Evolutionary conservation across 1,140 invertebrate species (phyloP), one percentile per base, ranked within the genome.

Genomic region (Meloidogyne exigua): DNA sequence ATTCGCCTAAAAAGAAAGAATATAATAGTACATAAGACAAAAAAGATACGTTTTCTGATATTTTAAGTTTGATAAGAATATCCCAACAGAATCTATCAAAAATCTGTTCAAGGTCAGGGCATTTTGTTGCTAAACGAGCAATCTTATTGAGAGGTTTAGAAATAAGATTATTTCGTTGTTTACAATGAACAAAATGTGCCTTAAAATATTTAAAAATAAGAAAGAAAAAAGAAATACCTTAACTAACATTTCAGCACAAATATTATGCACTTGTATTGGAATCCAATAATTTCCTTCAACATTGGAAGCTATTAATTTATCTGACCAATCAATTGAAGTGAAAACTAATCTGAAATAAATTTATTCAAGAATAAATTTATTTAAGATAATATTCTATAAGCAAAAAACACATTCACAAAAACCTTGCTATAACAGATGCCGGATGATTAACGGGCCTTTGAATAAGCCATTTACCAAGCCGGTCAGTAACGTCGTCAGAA

Each of bases 71-170:
- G 18, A 82, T 44, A 28, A 82, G 42, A 32, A 83, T 67, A 68
- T 83, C 76, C 79, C 79, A 83, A 65, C 81, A 82, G 63, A 82
- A 82, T 49, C 67, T 62, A 62, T 82, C 81, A 67, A 82, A 82
- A 12, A 81, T 44, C 63, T 82, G 81, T 49, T 82, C 81, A 13
- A 77, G 15, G 65, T 82, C 81, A 12, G 81, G 79, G n/a, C 68
- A 72, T 75, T 83, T 82, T 4, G 69, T 28, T 4, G 76, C 78
- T 15, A 82, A 15, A 44, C 81, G 81, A 23, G 81, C 79, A 36
- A 79, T 73, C 28, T 83, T 83, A 15, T 49, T 72, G n/a, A 83
- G 39, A 9, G 81, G 81, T 32, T 82, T 83, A 1, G 78, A 32
- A 62, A 82, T 82, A 57, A 78, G 66, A 44, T 49, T 69, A 67